Percentiles rank a stretch among this genome's conserved stretches.
phyloP scores from a whole-genome alignment of 2,888 invertebrate species.

The Gibbula magus region DNA sequence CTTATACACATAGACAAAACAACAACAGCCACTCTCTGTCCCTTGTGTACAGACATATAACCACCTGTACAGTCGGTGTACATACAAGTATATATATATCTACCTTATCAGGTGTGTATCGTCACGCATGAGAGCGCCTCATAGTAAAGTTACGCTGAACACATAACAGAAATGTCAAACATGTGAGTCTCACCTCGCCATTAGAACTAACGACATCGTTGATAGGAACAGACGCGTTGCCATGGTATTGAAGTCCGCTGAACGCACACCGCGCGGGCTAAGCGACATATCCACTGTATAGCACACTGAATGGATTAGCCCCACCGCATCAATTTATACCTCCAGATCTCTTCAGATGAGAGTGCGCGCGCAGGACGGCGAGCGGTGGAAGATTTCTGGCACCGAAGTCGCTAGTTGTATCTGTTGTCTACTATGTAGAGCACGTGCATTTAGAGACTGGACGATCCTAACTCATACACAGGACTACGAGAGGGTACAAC shows the following conservation, averaged over 20 bases:
- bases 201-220: constrained; percentile 13
- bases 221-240: not conserved
- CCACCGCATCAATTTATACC: not conserved
- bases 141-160: too few species aligned
- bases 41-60: too few species aligned
- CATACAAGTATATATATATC: too few species aligned
- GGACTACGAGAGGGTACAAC: too few species aligned
- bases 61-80: too few species aligned
- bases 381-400: not conserved
- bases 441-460: not conserved
- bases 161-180: too few species aligned
- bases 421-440: not conserved
- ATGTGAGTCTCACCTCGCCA: not conserved
- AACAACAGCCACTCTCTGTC: too few species aligned
- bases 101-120: too few species aligned
- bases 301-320: not conserved
- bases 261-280: not conserved
- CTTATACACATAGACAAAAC: too few species aligned
- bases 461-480: not conserved
- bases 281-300: not conserved
- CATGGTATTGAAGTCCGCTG: not conserved
- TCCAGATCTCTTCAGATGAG: not conserved
- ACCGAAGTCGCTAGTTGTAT: not conserved
- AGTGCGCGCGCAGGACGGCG: not conserved
- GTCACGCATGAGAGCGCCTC: too few species aligned